Conservation (phyloP, 2,113 vertebrate genomes). For the Pontoporia blainvillei region DNA sequence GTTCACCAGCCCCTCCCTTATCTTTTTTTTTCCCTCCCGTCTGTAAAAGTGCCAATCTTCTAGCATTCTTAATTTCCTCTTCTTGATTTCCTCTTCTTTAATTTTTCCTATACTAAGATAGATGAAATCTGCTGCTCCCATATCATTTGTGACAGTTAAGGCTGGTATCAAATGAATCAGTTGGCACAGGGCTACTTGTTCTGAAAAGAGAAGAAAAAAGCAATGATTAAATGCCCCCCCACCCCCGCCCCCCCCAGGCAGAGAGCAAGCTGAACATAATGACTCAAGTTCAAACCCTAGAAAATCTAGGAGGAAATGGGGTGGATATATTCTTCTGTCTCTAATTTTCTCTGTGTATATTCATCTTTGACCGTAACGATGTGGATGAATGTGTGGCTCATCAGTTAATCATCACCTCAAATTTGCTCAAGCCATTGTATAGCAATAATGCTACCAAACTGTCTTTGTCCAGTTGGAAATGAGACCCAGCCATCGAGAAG, state of each 20-base stretch:
- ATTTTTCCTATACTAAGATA: constrained; percentile 27
- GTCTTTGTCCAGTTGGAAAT: not conserved
- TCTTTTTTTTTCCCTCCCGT: not conserved
- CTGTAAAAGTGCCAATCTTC: not conserved
- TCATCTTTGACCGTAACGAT: constrained; percentile 27
- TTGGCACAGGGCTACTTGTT: constrained; percentile 29
- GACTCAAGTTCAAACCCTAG: constrained; percentile 64
- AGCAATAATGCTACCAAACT: not conserved
- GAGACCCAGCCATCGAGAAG: not conserved
- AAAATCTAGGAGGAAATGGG: constrained; percentile 9
- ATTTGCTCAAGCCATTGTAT: constrained; percentile 43
- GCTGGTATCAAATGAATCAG: constrained; percentile 52
- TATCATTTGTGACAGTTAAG: constrained; percentile 68
- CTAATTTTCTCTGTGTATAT: constrained; percentile 29
- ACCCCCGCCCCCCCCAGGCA: not conserved
- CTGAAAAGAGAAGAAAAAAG: constrained; percentile 19
- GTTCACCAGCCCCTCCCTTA: not conserved
- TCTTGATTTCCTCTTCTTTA: constrained; percentile 35
- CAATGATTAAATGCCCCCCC: constrained; percentile 36
- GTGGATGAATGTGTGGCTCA: constrained; percentile 47
- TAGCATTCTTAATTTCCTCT: constrained; percentile 6
- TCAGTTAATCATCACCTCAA: constrained; percentile 61
- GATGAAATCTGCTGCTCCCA: constrained; percentile 57
- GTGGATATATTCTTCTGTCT: constrained; percentile 35
- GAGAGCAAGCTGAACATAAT: constrained; percentile 59